Evolutionary conservation across 2,888 invertebrate genomes (phyloP), one percentile per base, ranked within the genome.

Genomic region (Hemaris fuciformis): DNA sequence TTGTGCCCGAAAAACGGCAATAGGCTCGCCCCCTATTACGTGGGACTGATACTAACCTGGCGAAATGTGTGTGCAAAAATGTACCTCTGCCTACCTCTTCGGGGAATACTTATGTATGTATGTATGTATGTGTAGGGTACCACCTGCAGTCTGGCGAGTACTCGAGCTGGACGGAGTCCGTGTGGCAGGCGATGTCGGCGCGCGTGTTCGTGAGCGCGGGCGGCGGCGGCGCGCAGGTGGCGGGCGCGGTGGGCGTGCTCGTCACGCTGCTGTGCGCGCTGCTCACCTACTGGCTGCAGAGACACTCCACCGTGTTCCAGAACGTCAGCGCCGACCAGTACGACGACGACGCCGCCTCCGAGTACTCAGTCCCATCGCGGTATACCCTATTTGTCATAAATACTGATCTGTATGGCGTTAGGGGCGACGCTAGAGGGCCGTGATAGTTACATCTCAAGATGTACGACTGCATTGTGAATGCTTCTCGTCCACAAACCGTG

Each of bases 141-240:
- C 94, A 97, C 78, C 95, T 96, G 94, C 88, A 93, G 20, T 96
- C 97, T 0, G 95, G 95, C 13, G 70, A 93, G 72, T 98, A 95
- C 84, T 97, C 98, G 3, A 95, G 97, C 10, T 98, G 98, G 98
- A 95, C 97, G 20, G 98, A 98, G 92, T 97, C 97, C 0, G 94
- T 96, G 45, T 98, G 98, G 97, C 91, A 93, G 62, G 91, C 94
- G 61, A 93, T 97, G 72, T 94, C 93, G 72, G 95, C 96, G 64
- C 94, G 96, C 66, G 94, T 98, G 91, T 98, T 97, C 85, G 91
- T 98, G 63, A 93, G 94, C 73, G 96, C 97, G 57, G 93, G 96
- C 10, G 93, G 94, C 8, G 80, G 74, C 41, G 89, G 91, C 59
- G 89, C 92, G 46, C 69, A 75, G 1, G 67, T 71, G 22, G 90